Evolutionary conservation across 2,113 vertebrate species (phyloP).

Genomic region (Salvator merianae): DNA sequence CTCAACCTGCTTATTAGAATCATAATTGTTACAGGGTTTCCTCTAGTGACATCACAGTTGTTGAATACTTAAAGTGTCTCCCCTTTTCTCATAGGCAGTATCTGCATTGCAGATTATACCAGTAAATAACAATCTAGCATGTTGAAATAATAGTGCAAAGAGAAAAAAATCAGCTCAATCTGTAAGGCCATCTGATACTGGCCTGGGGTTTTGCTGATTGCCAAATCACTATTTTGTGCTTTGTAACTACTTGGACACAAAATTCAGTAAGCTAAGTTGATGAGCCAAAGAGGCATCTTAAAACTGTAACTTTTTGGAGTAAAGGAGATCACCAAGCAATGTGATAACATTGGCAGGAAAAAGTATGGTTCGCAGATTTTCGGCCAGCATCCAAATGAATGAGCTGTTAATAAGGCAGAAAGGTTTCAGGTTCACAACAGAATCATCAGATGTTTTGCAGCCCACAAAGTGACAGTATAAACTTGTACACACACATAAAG

Average conservation of each 20-base stretch:
- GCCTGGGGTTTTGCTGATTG: neutral
- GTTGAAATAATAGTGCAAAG: slow-evolving; percentile 11
- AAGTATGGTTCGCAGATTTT: neutral
- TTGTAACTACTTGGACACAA: slow-evolving; percentile 5
- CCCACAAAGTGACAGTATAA: neutral
- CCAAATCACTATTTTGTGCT: neutral
- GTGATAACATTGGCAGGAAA: slow-evolving; percentile 3
- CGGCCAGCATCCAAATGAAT: neutral
- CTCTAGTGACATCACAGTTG: neutral
- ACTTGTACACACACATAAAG: neutral
- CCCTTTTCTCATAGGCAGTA: slow-evolving; percentile 9
- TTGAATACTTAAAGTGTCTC: neutral
- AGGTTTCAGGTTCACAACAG: slow-evolving; percentile 9
- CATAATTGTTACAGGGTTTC: neutral
- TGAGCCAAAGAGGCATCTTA: neutral
- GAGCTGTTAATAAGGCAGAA: slow-evolving; percentile 32
- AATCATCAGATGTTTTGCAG: neutral
- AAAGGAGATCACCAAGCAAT: neutral
- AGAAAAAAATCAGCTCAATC: slow-evolving; percentile 8
- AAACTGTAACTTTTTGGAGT: neutral
- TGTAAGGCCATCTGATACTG: slow-evolving; percentile 15
- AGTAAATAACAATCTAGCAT: slow-evolving; percentile 3
- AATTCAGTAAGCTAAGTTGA: neutral
- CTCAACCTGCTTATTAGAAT: neutral
- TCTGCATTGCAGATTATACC: neutral